Evolutionary conservation across 2,797 vertebrate species (phyloP).

Genomic region (Hydrophis major): DNA sequence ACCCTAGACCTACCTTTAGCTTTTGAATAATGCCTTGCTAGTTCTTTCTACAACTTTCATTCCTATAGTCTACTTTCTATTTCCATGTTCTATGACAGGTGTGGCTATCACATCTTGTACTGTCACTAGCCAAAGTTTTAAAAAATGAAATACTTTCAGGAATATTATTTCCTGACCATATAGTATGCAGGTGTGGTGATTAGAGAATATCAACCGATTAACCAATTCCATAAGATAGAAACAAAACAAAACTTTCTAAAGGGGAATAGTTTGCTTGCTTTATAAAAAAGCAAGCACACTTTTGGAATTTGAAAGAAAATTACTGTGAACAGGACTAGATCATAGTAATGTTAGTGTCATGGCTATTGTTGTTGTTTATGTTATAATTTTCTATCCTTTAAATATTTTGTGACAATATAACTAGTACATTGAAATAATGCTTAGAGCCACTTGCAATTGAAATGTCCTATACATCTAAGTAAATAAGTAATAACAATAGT

Average conservation of each 20-base stretch:
- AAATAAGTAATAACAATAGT: too few species aligned
- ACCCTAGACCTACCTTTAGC: neutral
- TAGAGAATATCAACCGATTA: neutral
- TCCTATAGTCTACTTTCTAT: neutral
- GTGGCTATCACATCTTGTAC: neutral
- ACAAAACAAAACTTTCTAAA: neutral
- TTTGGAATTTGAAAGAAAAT: neutral
- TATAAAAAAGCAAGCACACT: neutral
- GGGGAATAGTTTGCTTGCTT: too few species aligned
- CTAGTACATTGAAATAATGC: neutral
- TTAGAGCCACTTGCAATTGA: neutral
- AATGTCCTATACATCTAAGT: neutral
- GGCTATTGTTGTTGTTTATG: neutral
- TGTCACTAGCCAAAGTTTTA: neutral
- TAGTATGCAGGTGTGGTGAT: neutral
- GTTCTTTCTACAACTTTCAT: neutral
- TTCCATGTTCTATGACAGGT: neutral
- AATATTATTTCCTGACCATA: neutral
- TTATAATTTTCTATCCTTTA: neutral
- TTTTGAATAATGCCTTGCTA: neutral
- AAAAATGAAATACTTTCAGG: neutral
- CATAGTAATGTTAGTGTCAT: neutral
- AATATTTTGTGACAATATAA: neutral
- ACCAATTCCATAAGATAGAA: neutral
- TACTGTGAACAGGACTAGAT: neutral